phyloP scores from a whole-genome alignment of 2,888 invertebrate species.

The Liopterus haemorrhoidalis region DNA sequence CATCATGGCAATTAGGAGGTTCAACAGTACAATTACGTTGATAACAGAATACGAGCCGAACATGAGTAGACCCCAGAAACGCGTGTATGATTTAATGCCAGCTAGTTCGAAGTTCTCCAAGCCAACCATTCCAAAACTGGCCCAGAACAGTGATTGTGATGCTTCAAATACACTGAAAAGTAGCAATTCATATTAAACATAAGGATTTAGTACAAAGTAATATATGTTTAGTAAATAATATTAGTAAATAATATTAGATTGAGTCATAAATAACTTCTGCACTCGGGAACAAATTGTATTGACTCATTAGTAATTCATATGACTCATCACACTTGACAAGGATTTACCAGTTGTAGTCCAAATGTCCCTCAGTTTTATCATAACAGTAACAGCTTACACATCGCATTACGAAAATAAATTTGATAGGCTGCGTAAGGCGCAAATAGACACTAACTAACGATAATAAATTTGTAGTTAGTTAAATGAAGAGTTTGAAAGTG shows the following conservation, averaged over 20 bases:
- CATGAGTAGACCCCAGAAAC: constrained; percentile 94
- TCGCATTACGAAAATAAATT: too few relatives aligned
- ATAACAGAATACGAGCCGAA: constrained; percentile 94
- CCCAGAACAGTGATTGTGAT: constrained; percentile 93
- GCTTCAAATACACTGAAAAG: constrained; percentile 80
- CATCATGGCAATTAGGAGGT: constrained; percentile 97
- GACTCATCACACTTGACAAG: too few relatives aligned
- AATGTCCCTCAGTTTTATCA: too few relatives aligned
- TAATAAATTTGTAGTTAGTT: too few relatives aligned
- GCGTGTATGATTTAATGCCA: constrained; percentile 82
- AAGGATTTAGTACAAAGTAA: not conserved
- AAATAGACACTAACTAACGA: too few relatives aligned
- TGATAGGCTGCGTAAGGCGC: too few relatives aligned
- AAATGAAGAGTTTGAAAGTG: too few relatives aligned
- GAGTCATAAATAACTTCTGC: not conserved
- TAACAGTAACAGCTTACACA: too few relatives aligned
- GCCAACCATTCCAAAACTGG: constrained; percentile 89
- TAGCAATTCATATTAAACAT: not conserved
- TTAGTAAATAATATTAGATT: too few relatives aligned
- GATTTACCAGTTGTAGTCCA: too few relatives aligned
- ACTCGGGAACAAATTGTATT: constrained; percentile 1
- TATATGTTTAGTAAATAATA: not conserved
- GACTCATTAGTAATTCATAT: not conserved
- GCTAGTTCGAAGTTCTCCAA: constrained; percentile 81
- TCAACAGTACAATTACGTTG: constrained; percentile 87